Conservation (phyloP, 2,797 vertebrate genomes). For the Cyclopterus lumpus region DNA sequence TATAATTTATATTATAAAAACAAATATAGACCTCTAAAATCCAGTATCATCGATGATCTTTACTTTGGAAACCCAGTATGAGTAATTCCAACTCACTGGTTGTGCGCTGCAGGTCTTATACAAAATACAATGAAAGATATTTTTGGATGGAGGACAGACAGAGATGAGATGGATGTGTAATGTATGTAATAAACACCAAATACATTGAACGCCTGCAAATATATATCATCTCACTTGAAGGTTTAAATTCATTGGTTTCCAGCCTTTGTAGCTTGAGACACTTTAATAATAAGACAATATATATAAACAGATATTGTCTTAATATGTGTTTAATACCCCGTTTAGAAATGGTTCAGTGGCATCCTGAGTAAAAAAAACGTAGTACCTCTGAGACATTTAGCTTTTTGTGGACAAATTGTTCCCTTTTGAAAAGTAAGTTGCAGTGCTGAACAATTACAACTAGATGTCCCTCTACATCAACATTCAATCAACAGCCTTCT, state of each 20-base stretch:
- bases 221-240: not conserved
- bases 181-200: not conserved
- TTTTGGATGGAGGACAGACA: not conserved
- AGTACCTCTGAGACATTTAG: not conserved
- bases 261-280: not conserved
- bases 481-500: conserved; percentile 22
- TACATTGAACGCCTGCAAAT: not conserved
- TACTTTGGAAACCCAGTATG: not conserved
- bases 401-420: not conserved
- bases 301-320: not conserved
- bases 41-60: not conserved
- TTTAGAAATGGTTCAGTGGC: not conserved
- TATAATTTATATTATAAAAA: not conserved
- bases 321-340: too few species aligned
- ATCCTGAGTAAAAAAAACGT: not conserved
- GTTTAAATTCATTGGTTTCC: too few species aligned
- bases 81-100: not conserved
- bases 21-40: not conserved
- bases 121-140: not conserved
- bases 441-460: conserved; percentile 37
- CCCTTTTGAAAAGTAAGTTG: conserved; percentile 16
- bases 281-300: not conserved
- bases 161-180: not conserved
- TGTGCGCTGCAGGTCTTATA: not conserved
- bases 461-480: conserved; percentile 74